Evolutionary conservation across 2,797 vertebrate genomes (phyloP).

Genomic region (Alectoris magna): DNA sequence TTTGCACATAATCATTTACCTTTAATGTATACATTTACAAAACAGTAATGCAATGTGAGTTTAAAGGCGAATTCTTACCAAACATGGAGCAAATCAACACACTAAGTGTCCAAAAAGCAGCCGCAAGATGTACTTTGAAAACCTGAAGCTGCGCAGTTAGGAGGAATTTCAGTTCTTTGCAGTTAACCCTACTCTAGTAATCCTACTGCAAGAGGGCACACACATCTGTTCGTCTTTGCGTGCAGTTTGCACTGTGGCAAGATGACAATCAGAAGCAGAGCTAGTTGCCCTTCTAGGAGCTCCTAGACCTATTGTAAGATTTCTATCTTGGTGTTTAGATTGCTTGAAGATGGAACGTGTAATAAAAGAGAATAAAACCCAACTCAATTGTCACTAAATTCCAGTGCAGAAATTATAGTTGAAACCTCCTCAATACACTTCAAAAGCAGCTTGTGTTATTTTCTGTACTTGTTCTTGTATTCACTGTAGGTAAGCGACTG

Average conservation of each 20-base stretch:
- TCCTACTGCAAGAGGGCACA: not conserved
- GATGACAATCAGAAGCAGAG: slow-evolving; percentile 46
- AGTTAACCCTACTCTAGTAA: not conserved
- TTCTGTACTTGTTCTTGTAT: not conserved
- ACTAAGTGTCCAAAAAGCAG: accelerated
- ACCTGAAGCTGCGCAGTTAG: not conserved
- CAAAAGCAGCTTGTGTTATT: not conserved
- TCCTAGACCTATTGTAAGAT: not conserved
- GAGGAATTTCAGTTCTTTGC: not conserved
- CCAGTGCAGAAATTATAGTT: not conserved
- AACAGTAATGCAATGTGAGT: not conserved
- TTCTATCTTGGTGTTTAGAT: not conserved
- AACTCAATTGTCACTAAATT: not conserved
- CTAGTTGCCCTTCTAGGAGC: not conserved
- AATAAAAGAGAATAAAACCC: not conserved
- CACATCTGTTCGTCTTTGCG: slow-evolving; percentile 16
- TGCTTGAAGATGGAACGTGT: not conserved
- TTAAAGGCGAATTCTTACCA: not conserved
- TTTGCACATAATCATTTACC: not conserved
- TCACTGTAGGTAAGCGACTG: slow-evolving; percentile 1
- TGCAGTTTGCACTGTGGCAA: not conserved
- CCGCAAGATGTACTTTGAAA: not conserved
- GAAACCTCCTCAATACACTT: not conserved
- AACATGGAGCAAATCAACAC: not conserved
- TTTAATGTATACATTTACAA: not conserved